Evolutionary conservation across 1,140 invertebrate species (phyloP).

Genomic region (Hyposmocoma kahamanoa): DNA sequence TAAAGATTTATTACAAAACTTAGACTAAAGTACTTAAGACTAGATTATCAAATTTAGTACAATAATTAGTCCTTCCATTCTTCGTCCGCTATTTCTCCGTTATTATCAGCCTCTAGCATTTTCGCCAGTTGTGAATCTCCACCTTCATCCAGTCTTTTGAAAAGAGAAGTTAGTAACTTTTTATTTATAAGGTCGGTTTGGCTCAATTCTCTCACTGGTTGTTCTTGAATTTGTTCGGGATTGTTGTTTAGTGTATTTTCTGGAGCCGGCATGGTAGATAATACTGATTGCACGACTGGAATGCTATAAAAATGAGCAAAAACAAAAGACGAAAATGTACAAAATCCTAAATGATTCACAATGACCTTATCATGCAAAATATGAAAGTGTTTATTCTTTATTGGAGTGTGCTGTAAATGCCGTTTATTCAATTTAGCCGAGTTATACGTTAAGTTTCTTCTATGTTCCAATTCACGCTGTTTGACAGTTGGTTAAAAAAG

Average conservation of each 20-base stretch:
- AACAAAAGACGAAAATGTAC: not conserved
- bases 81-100: slow-evolving; percentile 18
- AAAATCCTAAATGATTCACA: not conserved
- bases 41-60: too few species aligned
- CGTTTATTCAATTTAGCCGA: too few species aligned
- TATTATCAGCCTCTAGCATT: slow-evolving; percentile 50
- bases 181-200: slow-evolving; percentile 79
- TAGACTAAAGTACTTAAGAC: too few species aligned
- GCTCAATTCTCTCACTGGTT: slow-evolving; percentile 68
- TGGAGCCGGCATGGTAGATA: slow-evolving; percentile 44
- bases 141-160: slow-evolving; percentile 75
- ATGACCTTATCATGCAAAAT: not conserved
- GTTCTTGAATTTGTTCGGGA: slow-evolving; percentile 21
- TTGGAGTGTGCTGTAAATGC: too few species aligned
- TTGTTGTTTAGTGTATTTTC: slow-evolving; percentile 30
- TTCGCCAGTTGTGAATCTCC: slow-evolving; percentile 36
- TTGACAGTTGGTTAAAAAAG: too few species aligned
- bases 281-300: too few species aligned
- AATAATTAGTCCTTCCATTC: slow-evolving; percentile 30
- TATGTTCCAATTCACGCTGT: too few species aligned
- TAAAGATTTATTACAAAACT: too few species aligned
- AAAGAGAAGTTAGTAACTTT: slow-evolving; percentile 75
- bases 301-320: not conserved
- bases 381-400: too few species aligned
- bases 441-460: too few species aligned